Evolutionary conservation across 92 coral and sea anemone genomes (phyloP).

Genomic region (Muricea muricata): DNA sequence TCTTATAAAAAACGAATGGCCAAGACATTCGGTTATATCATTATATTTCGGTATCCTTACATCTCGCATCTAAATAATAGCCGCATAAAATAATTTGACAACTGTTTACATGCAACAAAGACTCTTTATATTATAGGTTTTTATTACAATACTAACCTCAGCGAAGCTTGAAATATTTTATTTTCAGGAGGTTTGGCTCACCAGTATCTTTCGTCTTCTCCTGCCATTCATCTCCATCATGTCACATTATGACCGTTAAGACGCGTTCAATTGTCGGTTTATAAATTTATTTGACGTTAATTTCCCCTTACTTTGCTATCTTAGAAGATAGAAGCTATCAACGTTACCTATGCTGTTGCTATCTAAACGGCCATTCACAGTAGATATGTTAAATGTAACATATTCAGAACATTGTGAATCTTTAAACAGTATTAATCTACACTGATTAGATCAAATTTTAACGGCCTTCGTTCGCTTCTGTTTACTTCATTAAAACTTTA

Average conservation of each 20-base stretch:
- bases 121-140: neutral
- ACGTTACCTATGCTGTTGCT: neutral
- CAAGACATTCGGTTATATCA: no score
- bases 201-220: neutral
- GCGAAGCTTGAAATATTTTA: neutral
- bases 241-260: neutral
- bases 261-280: neutral
- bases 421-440: neutral
- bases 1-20: no score
- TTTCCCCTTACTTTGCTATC: neutral
- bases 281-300: neutral
- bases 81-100: no score
- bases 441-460: neutral
- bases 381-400: neutral
- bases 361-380: neutral
- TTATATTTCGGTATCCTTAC: no score
- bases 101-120: no score
- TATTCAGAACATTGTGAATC: neutral
- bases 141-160: neutral
- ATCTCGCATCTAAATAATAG: no score
- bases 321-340: neutral
- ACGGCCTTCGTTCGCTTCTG: neutral
- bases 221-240: neutral
- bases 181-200: neutral
- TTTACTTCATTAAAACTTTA: constrained; percentile 4